Conservation (phyloP, 2,797 vertebrate species). For the Hippoglossus hippoglossus region DNA sequence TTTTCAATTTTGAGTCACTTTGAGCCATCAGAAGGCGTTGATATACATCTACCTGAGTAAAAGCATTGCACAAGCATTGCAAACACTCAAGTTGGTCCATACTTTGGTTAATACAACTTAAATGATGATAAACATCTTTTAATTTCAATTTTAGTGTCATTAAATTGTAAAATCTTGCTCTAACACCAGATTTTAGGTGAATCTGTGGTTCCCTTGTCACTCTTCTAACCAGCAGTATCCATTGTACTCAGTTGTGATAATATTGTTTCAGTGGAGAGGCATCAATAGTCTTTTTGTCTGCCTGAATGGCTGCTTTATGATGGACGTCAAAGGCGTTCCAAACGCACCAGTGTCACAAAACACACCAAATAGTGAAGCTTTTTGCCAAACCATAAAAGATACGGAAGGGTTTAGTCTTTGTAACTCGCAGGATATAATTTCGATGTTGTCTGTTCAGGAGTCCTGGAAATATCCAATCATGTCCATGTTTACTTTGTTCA, state of each 20-base stretch:
- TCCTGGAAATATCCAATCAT: neutral
- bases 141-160: neutral
- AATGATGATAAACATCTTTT: neutral
- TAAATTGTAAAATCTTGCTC: neutral
- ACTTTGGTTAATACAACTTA: slow-evolving; percentile 8
- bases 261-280: slow-evolving; percentile 64
- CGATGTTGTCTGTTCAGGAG: neutral
- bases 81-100: neutral
- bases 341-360: slow-evolving; percentile 63
- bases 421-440: slow-evolving; percentile 16
- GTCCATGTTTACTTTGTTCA: too few species aligned
- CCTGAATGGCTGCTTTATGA: slow-evolving; percentile 71
- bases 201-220: slow-evolving; percentile 10
- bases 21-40: neutral
- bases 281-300: slow-evolving; percentile 67
- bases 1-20: neutral
- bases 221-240: slow-evolving; percentile 22
- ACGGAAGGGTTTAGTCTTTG: slow-evolving; percentile 6
- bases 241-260: slow-evolving; percentile 59
- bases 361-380: slow-evolving; percentile 37
- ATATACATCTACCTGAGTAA: neutral
- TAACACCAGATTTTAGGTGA: neutral
- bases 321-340: slow-evolving; percentile 52
- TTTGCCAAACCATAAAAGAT: slow-evolving; percentile 16
- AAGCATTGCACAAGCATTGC: neutral